These are phyloP conservation scores for Acanthacorydalis orientalis DNA, from an alignment of 2,888 invertebrate genomes.

Conservation along the genomic window DNA sequence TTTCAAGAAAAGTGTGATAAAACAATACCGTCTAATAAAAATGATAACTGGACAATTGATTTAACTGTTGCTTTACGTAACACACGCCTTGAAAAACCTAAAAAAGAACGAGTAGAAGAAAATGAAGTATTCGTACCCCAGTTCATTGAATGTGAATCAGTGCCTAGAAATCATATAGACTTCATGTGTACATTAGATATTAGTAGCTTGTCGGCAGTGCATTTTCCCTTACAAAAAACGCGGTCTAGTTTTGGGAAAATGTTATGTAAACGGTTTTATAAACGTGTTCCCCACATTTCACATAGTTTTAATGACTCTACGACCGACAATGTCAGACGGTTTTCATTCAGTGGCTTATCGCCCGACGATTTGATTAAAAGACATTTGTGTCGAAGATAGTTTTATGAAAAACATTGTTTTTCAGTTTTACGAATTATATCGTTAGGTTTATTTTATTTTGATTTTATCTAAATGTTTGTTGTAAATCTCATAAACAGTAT, in stretches of 20 bases:
- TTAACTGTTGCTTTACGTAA: constrained; percentile 24
- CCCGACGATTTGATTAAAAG: constrained; percentile 38
- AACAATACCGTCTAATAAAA: not conserved
- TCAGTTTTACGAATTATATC: too few relatives aligned
- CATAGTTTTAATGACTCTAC: constrained; percentile 9
- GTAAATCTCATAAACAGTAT: too few relatives aligned
- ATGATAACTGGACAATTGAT: constrained; percentile 22
- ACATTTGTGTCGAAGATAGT: constrained; percentile 16
- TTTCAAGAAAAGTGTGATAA: too few relatives aligned
- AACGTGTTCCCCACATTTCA: constrained; percentile 12
- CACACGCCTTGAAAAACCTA: constrained; percentile 12
- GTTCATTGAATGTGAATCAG: constrained; percentile 22
- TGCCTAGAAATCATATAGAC: constrained; percentile 21
- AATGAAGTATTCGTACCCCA: constrained; percentile 20
- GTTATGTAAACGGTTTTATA: constrained; percentile 23
- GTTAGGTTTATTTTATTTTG: too few relatives aligned
- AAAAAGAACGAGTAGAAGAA: not conserved
- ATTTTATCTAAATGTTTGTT: too few relatives aligned
- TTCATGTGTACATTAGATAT: constrained; percentile 18
- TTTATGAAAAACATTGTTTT: too few relatives aligned
- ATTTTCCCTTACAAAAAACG: constrained; percentile 14
- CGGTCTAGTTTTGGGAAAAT: constrained; percentile 33
- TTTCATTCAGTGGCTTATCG: constrained; percentile 40
- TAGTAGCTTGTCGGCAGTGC: constrained; percentile 12
- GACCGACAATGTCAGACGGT: constrained; percentile 19